Evolutionary conservation across 2,797 vertebrate species (phyloP).

Genomic region (Pseudochirops corinnae): DNA sequence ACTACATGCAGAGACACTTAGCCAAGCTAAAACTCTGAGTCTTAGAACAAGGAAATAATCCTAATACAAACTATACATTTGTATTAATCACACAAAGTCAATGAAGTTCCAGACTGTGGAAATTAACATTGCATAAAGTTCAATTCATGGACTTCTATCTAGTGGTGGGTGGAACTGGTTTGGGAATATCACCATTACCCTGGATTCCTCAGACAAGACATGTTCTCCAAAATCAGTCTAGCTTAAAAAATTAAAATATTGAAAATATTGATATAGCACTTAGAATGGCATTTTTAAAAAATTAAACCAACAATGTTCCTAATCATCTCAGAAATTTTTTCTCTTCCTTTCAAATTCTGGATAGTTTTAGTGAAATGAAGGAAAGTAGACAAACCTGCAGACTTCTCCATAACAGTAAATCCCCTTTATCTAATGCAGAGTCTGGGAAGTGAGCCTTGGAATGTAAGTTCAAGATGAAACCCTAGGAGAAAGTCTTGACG

Average conservation of each 20-base stretch:
- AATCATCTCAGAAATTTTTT: background rate
- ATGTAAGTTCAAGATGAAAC: background rate
- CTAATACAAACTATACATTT: conserved; percentile 43
- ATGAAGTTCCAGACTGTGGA: conserved; percentile 39
- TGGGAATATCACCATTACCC: background rate
- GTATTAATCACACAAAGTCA: conserved; percentile 29
- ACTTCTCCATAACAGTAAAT: background rate
- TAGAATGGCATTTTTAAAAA: conserved; percentile 1
- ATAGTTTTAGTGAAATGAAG: background rate
- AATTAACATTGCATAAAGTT: background rate
- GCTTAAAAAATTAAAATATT: conserved; percentile 50
- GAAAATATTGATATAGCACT: conserved; percentile 28
- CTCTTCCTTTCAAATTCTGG: background rate
- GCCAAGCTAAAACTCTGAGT: background rate
- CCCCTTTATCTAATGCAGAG: background rate
- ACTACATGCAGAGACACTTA: background rate
- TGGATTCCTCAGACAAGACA: background rate
- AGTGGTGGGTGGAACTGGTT: background rate
- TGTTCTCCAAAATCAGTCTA: conserved; percentile 29
- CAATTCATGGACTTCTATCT: background rate
- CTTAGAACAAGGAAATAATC: conserved; percentile 17
- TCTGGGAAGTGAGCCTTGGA: background rate
- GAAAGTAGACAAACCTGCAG: background rate
- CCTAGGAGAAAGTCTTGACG: background rate
- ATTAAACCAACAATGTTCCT: conserved; percentile 12